These are phyloP conservation scores for Acropora yongei DNA, from an alignment of 64 coral and sea anemone genomes.

Conservation along the genomic window DNA sequence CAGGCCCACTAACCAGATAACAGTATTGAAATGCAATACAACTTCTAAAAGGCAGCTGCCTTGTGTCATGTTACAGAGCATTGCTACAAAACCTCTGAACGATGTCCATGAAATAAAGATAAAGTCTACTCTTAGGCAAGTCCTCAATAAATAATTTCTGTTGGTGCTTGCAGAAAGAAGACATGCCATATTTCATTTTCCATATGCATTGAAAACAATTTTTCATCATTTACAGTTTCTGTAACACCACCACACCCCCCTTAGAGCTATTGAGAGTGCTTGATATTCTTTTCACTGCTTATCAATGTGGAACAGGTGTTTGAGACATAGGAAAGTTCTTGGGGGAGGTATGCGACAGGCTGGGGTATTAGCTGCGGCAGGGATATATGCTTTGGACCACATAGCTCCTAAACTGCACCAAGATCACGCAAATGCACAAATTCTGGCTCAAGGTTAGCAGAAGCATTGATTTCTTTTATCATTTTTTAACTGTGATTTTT, in stretches of 20 bases:
- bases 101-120: no score
- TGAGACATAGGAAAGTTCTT: conserved; percentile 73
- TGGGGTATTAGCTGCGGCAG: conserved; percentile 85
- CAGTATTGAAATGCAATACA: no score
- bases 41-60: no score
- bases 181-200: no score
- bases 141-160: no score
- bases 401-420: conserved; percentile 69
- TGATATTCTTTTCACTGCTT: not conserved
- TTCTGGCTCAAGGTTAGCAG: conserved; percentile 71
- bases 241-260: not conserved
- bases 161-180: no score
- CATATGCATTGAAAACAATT: not conserved
- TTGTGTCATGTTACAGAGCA: no score
- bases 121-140: no score
- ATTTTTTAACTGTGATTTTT: no score
- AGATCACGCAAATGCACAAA: conserved; percentile 79
- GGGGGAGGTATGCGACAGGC: conserved; percentile 91
- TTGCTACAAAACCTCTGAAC: no score
- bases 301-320: conserved; percentile 42
- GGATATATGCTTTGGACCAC: conserved; percentile 85
- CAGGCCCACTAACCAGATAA: no score
- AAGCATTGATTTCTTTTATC: no score
- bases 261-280: not conserved
- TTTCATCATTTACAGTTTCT: not conserved